These are phyloP conservation scores for Eupeodes luniger DNA, from an alignment of 2,888 invertebrate species.

Conservation along the genomic window DNA sequence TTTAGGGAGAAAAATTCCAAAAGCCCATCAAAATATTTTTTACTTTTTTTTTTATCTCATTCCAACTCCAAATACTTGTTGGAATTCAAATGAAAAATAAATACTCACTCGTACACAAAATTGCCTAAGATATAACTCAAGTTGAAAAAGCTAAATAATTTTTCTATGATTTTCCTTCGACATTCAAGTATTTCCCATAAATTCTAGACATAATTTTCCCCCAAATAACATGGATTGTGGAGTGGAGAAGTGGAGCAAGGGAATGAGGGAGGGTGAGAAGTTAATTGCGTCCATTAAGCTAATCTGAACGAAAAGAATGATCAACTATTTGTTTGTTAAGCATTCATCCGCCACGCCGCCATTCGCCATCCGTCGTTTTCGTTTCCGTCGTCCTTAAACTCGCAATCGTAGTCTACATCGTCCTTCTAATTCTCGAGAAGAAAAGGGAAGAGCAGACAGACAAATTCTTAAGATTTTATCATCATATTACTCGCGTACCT, in stretches of 20 bases:
- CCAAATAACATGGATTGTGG: background rate
- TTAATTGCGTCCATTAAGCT: conserved; percentile 72
- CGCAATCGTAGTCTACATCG: too few relatives aligned
- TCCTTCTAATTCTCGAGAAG: background rate
- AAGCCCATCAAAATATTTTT: conserved; percentile 17
- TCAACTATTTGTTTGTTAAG: conserved; percentile 23
- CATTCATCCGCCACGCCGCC: background rate
- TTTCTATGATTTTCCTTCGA: conserved; percentile 10
- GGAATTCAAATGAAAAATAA: conserved; percentile 41
- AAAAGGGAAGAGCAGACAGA: background rate
- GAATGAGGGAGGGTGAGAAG: conserved; percentile 32
- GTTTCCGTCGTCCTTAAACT: background rate
- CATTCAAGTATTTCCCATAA: conserved; percentile 41
- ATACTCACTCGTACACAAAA: background rate
- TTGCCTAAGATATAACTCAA: background rate
- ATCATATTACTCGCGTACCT: background rate
- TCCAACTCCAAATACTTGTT: conserved; percentile 11
- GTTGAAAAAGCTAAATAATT: background rate
- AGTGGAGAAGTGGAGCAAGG: background rate
- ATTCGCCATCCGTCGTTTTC: background rate
- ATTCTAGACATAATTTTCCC: conserved; percentile 26
- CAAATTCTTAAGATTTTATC: conserved; percentile 66
- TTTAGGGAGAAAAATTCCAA: conserved; percentile 13
- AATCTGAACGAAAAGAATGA: conserved; percentile 59
- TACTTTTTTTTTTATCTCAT: background rate